These are phyloP conservation scores for Agrilus mali DNA, from an alignment of 2,888 invertebrate species.

Conservation along the genomic window DNA sequence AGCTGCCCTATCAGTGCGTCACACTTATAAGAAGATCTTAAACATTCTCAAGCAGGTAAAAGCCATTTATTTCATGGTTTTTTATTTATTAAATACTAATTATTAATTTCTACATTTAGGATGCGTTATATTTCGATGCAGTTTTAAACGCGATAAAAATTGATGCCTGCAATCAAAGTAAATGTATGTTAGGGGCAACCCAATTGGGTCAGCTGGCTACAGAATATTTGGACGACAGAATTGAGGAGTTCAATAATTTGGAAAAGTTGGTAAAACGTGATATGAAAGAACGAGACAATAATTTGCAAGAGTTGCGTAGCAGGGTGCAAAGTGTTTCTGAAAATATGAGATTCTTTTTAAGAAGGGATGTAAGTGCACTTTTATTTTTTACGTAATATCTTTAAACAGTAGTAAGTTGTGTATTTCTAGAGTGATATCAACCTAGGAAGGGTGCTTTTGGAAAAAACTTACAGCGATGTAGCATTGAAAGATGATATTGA, in stretches of 20 bases:
- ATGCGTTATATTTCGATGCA: slow-evolving; percentile 50
- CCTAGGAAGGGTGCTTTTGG: slow-evolving; percentile 18
- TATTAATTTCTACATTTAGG: slow-evolving; percentile 31
- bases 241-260: slow-evolving; percentile 44
- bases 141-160: slow-evolving; percentile 44
- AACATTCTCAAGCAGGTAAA: slow-evolving; percentile 48
- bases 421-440: slow-evolving; percentile 25
- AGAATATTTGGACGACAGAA: slow-evolving; percentile 52
- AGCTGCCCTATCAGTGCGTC: slow-evolving; percentile 49
- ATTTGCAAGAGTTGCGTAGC: slow-evolving; percentile 38
- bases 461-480: slow-evolving; percentile 20
- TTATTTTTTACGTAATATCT: background rate
- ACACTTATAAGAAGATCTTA: slow-evolving; percentile 48
- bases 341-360: slow-evolving; percentile 33
- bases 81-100: background rate
- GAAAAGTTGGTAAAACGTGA: slow-evolving; percentile 47
- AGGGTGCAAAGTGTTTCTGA: slow-evolving; percentile 32
- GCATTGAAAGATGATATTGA: slow-evolving; percentile 27
- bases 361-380: slow-evolving; percentile 30
- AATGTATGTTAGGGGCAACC: slow-evolving; percentile 48
- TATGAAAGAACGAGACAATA: slow-evolving; percentile 47
- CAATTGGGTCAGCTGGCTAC: slow-evolving; percentile 54
- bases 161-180: slow-evolving; percentile 47
- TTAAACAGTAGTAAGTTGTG: slow-evolving; percentile 1
- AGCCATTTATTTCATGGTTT: background rate